Evolutionary conservation across 2,797 vertebrate species (phyloP).

Genomic region (Hypotaenidia philippensis): DNA sequence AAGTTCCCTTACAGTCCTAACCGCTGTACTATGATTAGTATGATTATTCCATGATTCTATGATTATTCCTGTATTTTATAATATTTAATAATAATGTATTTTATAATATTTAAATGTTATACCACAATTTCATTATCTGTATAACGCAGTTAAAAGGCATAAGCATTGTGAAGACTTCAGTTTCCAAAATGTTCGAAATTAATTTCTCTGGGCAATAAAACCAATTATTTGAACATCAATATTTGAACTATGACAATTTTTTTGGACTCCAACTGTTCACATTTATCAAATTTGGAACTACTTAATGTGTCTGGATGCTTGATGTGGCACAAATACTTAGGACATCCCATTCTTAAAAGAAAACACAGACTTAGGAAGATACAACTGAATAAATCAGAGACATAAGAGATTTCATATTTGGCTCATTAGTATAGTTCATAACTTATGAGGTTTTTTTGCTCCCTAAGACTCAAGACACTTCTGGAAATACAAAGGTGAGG

Average conservation of each 20-base stretch:
- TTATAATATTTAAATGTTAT: neutral
- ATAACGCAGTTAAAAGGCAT: neutral
- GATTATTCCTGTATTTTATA: neutral
- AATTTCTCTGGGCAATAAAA: neutral
- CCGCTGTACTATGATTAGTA: no score
- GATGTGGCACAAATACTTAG: neutral
- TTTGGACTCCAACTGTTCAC: neutral
- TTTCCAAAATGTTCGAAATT: neutral
- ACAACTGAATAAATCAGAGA: neutral
- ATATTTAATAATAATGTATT: neutral
- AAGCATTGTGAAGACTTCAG: neutral
- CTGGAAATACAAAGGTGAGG: neutral
- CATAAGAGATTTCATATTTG: neutral
- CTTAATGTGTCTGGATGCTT: neutral
- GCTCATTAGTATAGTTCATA: neutral
- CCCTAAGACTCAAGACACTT: neutral
- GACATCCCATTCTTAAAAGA: neutral
- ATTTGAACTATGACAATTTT: neutral
- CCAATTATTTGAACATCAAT: neutral
- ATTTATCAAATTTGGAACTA: neutral
- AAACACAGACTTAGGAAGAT: neutral
- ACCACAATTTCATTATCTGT: neutral
- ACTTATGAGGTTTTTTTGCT: neutral
- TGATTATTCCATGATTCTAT: no score
- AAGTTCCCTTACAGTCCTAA: no score